A percentile compares a stretch with the other conserved stretches of the same genome.
Conservation (phyloP, 1,140 invertebrate species). For the Drosophila kohkoa region DNA sequence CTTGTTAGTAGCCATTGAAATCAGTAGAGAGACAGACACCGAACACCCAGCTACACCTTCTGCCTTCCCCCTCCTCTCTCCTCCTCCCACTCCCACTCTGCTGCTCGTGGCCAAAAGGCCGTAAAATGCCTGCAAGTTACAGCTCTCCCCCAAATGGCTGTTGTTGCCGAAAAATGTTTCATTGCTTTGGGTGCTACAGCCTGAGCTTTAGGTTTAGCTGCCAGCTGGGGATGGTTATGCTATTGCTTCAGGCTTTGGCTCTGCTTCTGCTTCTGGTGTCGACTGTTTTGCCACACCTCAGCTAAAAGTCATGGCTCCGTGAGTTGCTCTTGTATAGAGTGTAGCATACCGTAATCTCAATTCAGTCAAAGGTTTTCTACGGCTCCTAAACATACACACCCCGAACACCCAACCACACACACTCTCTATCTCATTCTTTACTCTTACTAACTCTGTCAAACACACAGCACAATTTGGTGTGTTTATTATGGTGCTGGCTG, state of each 20-base stretch:
- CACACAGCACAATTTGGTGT: constrained; percentile 62
- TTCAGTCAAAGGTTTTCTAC: constrained; percentile 76
- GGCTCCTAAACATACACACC: constrained; percentile 19
- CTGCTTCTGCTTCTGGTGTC: constrained; percentile 25
- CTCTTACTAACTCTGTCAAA: constrained; percentile 21
- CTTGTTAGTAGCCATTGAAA: constrained; percentile 79
- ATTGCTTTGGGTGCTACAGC: constrained; percentile 55
- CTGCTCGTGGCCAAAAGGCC: constrained; percentile 66
- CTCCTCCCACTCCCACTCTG: not conserved
- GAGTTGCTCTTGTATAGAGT: constrained; percentile 62
- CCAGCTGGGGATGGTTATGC: constrained; percentile 6
- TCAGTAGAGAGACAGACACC: constrained; percentile 52
- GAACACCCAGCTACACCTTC: constrained; percentile 4
- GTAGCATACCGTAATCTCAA: constrained; percentile 75
- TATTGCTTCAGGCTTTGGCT: not conserved
- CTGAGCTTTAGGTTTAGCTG: constrained; percentile 10
- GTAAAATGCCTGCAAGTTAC: constrained; percentile 82
- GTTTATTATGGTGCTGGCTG: constrained; percentile 65
- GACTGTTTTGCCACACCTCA: constrained; percentile 37
- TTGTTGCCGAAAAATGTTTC: constrained; percentile 80
- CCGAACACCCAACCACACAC: not conserved
- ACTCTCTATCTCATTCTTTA: not conserved
- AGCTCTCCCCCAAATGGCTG: constrained; percentile 50
- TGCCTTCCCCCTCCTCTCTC: not conserved
- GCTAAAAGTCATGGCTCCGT: constrained; percentile 51